Evolutionary conservation across 2,113 vertebrate species (phyloP), one percentile per base, ranked within the genome.

Genomic region (Nipponia nippon): DNA sequence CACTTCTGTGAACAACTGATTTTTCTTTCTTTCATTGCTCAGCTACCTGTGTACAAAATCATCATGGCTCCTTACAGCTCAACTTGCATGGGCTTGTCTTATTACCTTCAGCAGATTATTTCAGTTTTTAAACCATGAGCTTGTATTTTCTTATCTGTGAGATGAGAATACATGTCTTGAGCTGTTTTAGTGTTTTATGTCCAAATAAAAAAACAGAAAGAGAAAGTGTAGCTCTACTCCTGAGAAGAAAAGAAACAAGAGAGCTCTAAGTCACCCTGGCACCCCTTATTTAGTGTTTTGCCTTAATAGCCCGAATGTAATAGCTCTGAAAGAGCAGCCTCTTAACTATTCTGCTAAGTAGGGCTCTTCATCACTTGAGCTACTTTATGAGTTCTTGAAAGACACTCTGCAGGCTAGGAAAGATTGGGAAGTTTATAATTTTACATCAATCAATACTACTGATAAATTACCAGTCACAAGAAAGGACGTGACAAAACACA

Each of bases 391-490:
- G 34, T 78, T 96, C 96, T 94, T 95, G 87, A 95, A 97, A 95
- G 76, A 95, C 75, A 92, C 71, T 90, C 79, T 83, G 65, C 76
- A 93, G 91, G 75, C 82, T 82, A 92, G 80, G 76, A 86, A 94
- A 86, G 82, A 95, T 78, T 89, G 55, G 65, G 79, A 95, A 95
- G 89, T 90, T 93, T 95, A 62, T 95, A 94, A 95, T 97, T 97
- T 97, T 88, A 52, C 49, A 83, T 84, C 91, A 94, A 46, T 95
- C 87, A 95, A 95, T 95, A 90, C 19, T 2, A 27, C 87, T 71
- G 93, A 96, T 82, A 95, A 94, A 93, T 92, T 90, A 59, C 93
- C 78, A 80, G 89, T 95, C 94, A 89, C 72, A 92, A 58, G 75
- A 93, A 97, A 71, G 80, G 89, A 95, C 0, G 7, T 90, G 95